Evolutionary conservation across 2,113 vertebrate species (phyloP).

Genomic region (Rousettus leschenaultii): DNA sequence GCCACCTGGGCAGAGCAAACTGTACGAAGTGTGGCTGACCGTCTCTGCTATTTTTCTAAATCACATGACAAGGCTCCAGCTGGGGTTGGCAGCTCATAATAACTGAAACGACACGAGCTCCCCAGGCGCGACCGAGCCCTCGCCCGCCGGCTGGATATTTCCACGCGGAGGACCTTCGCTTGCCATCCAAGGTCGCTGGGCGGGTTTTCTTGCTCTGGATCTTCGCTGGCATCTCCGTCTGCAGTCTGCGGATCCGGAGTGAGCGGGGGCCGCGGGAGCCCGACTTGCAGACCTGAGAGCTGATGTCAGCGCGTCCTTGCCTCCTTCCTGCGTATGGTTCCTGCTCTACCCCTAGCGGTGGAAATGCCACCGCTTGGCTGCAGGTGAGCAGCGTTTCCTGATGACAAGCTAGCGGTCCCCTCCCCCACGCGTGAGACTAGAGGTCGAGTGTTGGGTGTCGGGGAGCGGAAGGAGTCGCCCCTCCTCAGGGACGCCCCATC

Average conservation of each 20-base stretch:
- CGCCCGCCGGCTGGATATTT: not conserved
- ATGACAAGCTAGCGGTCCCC: not conserved
- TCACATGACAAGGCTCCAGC: not conserved
- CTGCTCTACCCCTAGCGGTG: rapidly evolving
- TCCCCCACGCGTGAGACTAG: not conserved
- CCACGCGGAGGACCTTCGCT: rapidly evolving
- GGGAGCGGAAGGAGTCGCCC: not conserved
- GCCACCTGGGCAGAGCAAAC: not conserved
- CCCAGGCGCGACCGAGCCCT: not conserved
- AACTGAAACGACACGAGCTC: not conserved
- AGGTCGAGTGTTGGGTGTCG: not conserved
- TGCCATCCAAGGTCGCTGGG: too few species aligned
- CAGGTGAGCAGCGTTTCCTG: not conserved
- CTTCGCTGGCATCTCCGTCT: not conserved
- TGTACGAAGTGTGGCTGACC: not conserved
- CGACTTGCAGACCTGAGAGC: not conserved
- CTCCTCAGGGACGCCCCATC: rapidly evolving
- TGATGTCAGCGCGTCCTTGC: not conserved
- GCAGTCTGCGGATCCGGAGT: not conserved
- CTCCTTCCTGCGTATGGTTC: not conserved
- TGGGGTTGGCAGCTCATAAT: not conserved
- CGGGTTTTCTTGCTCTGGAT: not conserved
- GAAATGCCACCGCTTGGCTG: too few species aligned
- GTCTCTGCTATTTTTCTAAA: not conserved
- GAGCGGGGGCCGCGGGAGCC: not conserved